Evolutionary conservation across 2,888 invertebrate species (phyloP), one percentile per base, ranked within the genome.

Genomic region (Lycophotia porphyrea): DNA sequence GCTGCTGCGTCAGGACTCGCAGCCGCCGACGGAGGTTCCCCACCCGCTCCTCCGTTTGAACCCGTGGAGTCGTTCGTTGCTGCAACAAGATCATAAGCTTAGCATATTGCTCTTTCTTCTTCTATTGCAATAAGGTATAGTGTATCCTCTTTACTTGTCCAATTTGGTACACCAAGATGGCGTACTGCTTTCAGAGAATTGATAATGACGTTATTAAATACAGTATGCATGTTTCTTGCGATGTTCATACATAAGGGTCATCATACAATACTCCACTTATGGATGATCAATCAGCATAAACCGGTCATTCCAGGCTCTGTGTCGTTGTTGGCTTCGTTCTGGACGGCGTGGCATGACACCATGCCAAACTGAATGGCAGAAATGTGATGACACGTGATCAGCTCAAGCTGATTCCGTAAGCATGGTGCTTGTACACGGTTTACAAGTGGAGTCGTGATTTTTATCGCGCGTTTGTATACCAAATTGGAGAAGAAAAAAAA

Each of bases 61-160:
- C 96, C 96, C 74, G 95, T 95, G 5, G 96, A 96, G 89, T 96
- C 96, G 80, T 96, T 96, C 78, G 96, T 95, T 81, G 95, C 96
- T 95, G 93, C 72, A 84, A 80, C 68, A 84, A 78, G 36, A 76
- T 66, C 2, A 9, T 31, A 1, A 9, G 1, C 1, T 71, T 64
- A 65, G 39, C 9, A 74, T 52, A 49, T 31, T 47, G 55, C 13
- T 31, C 24, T 36, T 18, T 65, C 7, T 27, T 15, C 5, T n/a
- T 24, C 1, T 39, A 64, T 11, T 64, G 1, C 15, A 74, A 60
- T 74, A 58, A 80, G 21, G 1, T 58, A 27, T 47, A 65, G 55
- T 74, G 74, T 65, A 1, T 60, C 24, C 24, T 74, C 9, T 81
- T 47, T 60, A 55, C 24, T 36, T 49, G 74, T 74, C 34, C 3